Evolutionary conservation across 1,140 invertebrate genomes (phyloP).

Genomic region (Drosophila erecta): DNA sequence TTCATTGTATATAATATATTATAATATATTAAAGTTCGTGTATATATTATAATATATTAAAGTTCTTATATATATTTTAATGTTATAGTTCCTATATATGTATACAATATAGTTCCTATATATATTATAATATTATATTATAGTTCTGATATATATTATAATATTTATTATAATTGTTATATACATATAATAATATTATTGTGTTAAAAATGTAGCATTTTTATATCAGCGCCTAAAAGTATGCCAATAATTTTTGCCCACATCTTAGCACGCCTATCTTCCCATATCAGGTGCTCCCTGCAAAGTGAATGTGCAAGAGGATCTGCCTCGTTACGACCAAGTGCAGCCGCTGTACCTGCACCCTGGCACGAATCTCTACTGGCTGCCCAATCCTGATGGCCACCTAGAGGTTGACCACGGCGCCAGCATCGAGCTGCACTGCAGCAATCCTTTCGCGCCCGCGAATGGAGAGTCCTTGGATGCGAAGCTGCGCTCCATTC

Average conservation of each 20-base stretch:
- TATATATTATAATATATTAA: too few species aligned
- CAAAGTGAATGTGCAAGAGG: conserved; percentile 59
- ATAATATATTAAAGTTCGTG: too few species aligned
- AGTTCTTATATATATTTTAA: too few species aligned
- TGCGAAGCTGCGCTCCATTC: conserved; percentile 21
- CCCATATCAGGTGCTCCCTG: conserved; percentile 48
- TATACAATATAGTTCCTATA: too few species aligned
- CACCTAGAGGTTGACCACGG: conserved; percentile 57
- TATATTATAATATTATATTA: too few species aligned
- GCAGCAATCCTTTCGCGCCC: conserved; percentile 47
- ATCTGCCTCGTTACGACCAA: conserved; percentile 46
- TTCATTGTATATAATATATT: too few species aligned
- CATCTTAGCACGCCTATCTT: neutral
- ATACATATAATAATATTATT: neutral
- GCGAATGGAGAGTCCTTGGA: conserved; percentile 11
- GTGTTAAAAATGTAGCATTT: neutral
- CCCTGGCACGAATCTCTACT: conserved; percentile 54
- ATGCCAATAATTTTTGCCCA: neutral
- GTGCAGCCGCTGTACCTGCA: conserved; percentile 68
- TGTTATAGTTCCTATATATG: too few species aligned
- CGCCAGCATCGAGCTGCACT: conserved; percentile 63
- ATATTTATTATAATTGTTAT: too few species aligned
- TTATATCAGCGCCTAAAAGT: neutral
- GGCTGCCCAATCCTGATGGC: conserved; percentile 62
- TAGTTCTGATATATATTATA: too few species aligned